These are phyloP conservation scores for Cirrhinus molitorella DNA, from an alignment of 2,797 vertebrate genomes.

Conservation along the genomic window DNA sequence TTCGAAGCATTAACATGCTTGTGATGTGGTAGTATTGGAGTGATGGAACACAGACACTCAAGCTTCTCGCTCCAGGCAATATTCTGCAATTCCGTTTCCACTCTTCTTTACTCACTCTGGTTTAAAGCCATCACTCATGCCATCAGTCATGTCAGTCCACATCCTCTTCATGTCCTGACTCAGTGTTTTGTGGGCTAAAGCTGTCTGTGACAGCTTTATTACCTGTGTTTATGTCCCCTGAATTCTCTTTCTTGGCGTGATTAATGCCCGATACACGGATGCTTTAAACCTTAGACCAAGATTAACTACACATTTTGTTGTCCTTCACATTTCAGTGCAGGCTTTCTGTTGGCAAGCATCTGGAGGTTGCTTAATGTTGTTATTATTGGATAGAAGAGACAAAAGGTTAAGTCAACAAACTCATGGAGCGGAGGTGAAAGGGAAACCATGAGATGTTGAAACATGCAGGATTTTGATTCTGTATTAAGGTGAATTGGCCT, in stretches of 20 bases:
- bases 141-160: neutral
- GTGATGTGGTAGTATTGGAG: neutral
- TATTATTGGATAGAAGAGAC: slow-evolving; percentile 43
- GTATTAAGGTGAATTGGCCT: neutral
- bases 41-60: neutral
- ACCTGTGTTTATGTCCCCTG: slow-evolving; percentile 9
- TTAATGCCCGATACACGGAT: neutral
- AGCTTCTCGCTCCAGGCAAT: neutral
- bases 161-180: neutral
- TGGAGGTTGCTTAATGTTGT: slow-evolving; percentile 33
- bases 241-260: neutral
- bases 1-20: neutral
- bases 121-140: neutral
- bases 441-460: neutral
- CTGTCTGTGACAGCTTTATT: slow-evolving; percentile 25
- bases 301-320: neutral
- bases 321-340: neutral
- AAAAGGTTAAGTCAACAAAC: slow-evolving; percentile 34
- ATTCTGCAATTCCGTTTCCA: neutral
- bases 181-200: neutral
- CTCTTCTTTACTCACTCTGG: neutral
- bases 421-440: slow-evolving; percentile 12
- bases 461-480: slow-evolving; percentile 9
- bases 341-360: neutral
- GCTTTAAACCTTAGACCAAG: neutral